phyloP scores from a whole-genome alignment of 2,888 invertebrate species.

The Plagodis pulveraria region DNA sequence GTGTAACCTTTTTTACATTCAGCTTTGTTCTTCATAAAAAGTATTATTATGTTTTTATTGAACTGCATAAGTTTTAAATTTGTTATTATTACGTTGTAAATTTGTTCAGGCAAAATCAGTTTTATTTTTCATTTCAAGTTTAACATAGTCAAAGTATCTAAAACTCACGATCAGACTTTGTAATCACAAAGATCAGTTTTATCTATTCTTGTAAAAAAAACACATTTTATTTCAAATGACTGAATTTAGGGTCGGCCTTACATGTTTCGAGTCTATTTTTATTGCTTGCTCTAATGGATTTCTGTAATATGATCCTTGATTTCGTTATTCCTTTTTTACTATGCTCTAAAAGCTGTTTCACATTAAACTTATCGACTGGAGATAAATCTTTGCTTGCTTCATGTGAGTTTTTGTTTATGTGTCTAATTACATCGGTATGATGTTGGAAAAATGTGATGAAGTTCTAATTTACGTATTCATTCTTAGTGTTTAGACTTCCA shows the following conservation, averaged over 20 bases:
- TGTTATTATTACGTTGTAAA: too few species aligned
- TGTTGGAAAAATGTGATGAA: too few species aligned
- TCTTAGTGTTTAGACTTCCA: too few species aligned
- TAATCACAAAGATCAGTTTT: conserved; percentile 48
- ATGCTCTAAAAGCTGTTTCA: conserved; percentile 54
- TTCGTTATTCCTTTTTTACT: conserved; percentile 71
- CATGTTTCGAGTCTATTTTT: conserved; percentile 70
- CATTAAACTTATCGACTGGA: conserved; percentile 39
- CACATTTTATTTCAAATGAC: conserved; percentile 67
- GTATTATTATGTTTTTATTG: too few species aligned
- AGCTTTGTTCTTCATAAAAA: too few species aligned
- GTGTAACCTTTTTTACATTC: too few species aligned
- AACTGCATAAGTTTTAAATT: too few species aligned
- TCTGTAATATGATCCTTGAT: conserved; percentile 80
- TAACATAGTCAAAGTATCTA: background rate
- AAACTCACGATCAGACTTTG: background rate
- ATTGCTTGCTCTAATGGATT: conserved; percentile 80
- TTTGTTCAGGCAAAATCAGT: too few species aligned
- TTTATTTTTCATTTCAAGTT: too few species aligned
- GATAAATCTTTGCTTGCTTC: conserved; percentile 50
- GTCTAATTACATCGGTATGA: conserved; percentile 9
- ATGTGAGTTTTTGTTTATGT: conserved; percentile 21
- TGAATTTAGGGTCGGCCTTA: conserved; percentile 60
- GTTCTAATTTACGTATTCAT: too few species aligned
- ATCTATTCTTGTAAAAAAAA: conserved; percentile 42